phyloP scores from a whole-genome alignment of 2,888 invertebrate species.

The Syrista parreyssii region DNA sequence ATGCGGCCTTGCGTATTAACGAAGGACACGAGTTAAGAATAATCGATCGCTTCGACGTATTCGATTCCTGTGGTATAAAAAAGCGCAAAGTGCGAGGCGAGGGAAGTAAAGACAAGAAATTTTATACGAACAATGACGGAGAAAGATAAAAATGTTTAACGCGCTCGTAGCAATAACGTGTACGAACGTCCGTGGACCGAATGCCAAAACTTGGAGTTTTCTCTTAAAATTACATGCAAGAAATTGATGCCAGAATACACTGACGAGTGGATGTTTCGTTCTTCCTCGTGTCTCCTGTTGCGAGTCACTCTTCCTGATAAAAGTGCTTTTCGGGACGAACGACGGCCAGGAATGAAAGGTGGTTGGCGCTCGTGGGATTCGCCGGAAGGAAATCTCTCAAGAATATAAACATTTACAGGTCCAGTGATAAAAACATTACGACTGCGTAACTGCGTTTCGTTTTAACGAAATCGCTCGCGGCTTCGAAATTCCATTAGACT shows the following conservation, averaged over 20 bases:
- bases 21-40: not conserved
- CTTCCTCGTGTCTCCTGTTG: not conserved
- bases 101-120: not conserved
- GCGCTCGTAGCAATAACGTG: not conserved
- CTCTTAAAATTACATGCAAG: not conserved
- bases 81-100: not conserved
- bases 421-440: not conserved
- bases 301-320: not conserved
- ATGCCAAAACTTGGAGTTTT: not conserved
- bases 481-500: not conserved
- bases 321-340: not conserved
- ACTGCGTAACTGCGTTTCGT: not conserved
- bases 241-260: not conserved
- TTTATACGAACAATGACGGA: not conserved
- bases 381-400: not conserved
- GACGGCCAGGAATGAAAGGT: not conserved
- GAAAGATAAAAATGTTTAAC: not conserved
- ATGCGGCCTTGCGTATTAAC: not conserved
- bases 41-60: not conserved
- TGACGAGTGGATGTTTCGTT: not conserved
- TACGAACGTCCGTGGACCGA: not conserved
- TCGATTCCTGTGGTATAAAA: not conserved
- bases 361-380: not conserved
- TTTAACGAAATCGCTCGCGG: not conserved
- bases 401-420: not conserved